Conservation (phyloP, 2,888 invertebrate species). For the Synanthedon andrenaeformis region DNA sequence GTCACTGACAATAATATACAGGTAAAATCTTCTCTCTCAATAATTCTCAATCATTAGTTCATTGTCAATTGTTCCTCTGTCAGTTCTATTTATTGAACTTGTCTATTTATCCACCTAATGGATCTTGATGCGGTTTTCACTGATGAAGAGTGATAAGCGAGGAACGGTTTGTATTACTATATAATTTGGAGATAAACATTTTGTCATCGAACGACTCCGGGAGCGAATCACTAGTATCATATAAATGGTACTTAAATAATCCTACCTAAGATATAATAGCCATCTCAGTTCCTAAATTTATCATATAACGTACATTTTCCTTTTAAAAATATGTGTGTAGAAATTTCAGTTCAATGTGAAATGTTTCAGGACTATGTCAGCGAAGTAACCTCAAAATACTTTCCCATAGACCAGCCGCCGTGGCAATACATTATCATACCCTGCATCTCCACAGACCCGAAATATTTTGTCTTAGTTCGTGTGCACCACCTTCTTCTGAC, state of each 20-base stretch:
- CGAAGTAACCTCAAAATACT: conserved; percentile 81
- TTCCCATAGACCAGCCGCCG: conserved; percentile 78
- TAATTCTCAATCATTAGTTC: background rate
- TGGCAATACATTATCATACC: conserved; percentile 87
- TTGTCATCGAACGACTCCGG: no score
- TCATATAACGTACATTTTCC: no score
- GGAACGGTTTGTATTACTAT: no score
- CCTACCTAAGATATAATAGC: no score
- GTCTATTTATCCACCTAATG: background rate
- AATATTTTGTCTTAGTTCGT: conserved; percentile 78
- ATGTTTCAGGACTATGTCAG: conserved; percentile 78
- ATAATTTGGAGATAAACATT: no score
- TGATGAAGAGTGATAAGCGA: no score
- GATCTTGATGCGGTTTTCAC: no score
- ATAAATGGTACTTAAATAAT: no score
- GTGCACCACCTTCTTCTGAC: conserved; percentile 82
- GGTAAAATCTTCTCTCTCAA: conserved; percentile 39
- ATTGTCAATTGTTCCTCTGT: background rate
- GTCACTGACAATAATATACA: conserved; percentile 81
- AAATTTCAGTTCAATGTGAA: no score
- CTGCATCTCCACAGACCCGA: conserved; percentile 56
- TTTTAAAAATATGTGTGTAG: no score
- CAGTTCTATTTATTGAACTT: background rate
- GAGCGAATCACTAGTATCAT: no score
- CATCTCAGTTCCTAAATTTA: no score